A percentile compares a stretch with the other conserved stretches of the same genome.
phyloP scores from a whole-genome alignment of 2,797 vertebrate species.

The Xerus rutilus region DNA sequence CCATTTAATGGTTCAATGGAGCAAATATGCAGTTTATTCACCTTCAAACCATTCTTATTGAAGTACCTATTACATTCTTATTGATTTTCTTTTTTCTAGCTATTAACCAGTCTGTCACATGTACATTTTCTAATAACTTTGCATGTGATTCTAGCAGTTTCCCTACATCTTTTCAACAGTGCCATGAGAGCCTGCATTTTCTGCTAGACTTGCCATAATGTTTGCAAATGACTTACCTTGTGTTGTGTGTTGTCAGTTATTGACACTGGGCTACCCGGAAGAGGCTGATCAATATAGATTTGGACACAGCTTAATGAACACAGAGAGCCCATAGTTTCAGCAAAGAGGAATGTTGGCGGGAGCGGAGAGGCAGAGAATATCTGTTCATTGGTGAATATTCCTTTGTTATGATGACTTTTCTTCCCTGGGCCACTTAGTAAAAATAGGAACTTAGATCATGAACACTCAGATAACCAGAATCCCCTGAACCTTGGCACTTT shows the following conservation, averaged over 20 bases:
- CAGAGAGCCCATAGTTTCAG: not conserved
- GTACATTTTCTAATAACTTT: not conserved
- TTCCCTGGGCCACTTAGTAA: slow-evolving; percentile 5
- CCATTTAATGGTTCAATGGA: not conserved
- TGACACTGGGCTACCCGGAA: not conserved
- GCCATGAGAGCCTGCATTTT: not conserved
- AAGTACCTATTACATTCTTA: not conserved
- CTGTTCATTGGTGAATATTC: not conserved
- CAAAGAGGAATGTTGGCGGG: not conserved
- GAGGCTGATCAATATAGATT: not conserved
- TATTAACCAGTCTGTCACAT: slow-evolving; percentile 7
- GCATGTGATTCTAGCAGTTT: not conserved
- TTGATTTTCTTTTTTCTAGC: not conserved
- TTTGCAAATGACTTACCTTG: not conserved
- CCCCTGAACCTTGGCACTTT: not conserved
- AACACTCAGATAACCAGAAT: not conserved
- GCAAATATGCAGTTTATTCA: not conserved
- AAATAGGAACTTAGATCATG: not conserved
- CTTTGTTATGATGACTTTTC: slow-evolving; percentile 9
- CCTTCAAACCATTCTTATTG: not conserved
- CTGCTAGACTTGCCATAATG: not conserved
- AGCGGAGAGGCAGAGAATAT: not conserved
- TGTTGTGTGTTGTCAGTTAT: not conserved
- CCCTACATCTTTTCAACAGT: not conserved
- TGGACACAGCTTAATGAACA: not conserved